Conservation (phyloP, 2,113 vertebrate species). For the Centropus unirufus region DNA sequence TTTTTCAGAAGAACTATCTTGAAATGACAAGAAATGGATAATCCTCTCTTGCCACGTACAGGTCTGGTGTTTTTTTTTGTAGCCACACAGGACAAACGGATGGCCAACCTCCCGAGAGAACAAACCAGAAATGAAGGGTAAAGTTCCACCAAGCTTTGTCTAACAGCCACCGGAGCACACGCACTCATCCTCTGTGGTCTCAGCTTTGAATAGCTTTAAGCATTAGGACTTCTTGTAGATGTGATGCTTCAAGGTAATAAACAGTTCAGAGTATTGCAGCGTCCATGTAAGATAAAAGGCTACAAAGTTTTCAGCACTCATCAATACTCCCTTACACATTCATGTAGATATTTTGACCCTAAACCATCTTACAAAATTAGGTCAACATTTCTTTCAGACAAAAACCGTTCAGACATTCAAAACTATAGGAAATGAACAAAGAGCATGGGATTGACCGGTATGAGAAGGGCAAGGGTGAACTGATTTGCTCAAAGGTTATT, state of each 20-base stretch:
- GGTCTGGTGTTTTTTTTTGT: neutral
- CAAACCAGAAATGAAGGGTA: neutral
- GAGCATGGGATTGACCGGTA: neutral
- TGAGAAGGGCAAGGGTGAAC: neutral
- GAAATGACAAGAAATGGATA: neutral
- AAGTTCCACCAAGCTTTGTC: neutral
- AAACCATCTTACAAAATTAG: neutral
- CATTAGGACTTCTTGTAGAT: neutral
- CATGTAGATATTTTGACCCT: neutral
- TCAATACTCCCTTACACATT: neutral
- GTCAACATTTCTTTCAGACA: neutral
- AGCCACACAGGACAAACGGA: neutral
- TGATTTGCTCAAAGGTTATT: constrained; percentile 24
- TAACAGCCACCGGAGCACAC: neutral
- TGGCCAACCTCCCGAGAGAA: neutral
- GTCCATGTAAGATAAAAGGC: constrained; percentile 7
- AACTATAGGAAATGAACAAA: constrained; percentile 28
- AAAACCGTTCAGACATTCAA: neutral
- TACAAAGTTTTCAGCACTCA: neutral
- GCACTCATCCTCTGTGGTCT: neutral
- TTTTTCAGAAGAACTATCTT: neutral
- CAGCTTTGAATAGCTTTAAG: neutral
- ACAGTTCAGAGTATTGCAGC: neutral
- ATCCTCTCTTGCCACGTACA: neutral
- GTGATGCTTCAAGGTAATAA: constrained; percentile 21